Evolutionary conservation across 2,113 vertebrate genomes (phyloP), one percentile per base, ranked within the genome.

Genomic region (Grantiella picta): DNA sequence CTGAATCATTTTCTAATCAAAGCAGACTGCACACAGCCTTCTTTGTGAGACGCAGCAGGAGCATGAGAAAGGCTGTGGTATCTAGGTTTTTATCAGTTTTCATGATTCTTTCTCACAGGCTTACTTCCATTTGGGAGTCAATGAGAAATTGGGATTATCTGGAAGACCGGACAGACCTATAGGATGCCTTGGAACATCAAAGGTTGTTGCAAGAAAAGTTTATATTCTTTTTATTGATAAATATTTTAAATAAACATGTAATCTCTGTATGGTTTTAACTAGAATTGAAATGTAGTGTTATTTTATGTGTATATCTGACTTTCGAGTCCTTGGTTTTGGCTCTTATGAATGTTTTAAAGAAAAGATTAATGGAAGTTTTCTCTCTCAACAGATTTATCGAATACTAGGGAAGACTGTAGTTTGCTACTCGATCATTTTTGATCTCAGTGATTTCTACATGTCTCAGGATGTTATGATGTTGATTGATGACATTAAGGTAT

Each of bases 361-460:
- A 66, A 85, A 78, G 35, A 89, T 63, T 80, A 89, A 87, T 53
- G 27, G 56, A 64, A 66, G 8, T 70, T 88, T 94, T 76, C 63
- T 86, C 86, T 86, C 83, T 63, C 64, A 77, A 65, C 97, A 99
- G 99, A 99, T 99, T 96, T 99, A 99, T 97, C 98, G 99, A 40
- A 99, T 99, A 78, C 97, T 99, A 33, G 99, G 99, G 28, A 99
- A 99, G 98, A 99, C 99, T 18, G 99, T 99, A 66, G 99, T 99
- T 84, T 99, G 99, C 96, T 99, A 99, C 96, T 99, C 99, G 2
- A 99, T 99, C 94, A 99, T 99, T 94, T 99, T 99, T 94, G 99
- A 99, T 98, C 98, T 99, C 36, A 99, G 99, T 82, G 99, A 99
- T 98, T 99, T 99, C 97, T 99, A 99, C 98, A 98, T 99, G 98